Conservation (phyloP, 1,140 invertebrate genomes). For the Mactra quadrangularis region DNA sequence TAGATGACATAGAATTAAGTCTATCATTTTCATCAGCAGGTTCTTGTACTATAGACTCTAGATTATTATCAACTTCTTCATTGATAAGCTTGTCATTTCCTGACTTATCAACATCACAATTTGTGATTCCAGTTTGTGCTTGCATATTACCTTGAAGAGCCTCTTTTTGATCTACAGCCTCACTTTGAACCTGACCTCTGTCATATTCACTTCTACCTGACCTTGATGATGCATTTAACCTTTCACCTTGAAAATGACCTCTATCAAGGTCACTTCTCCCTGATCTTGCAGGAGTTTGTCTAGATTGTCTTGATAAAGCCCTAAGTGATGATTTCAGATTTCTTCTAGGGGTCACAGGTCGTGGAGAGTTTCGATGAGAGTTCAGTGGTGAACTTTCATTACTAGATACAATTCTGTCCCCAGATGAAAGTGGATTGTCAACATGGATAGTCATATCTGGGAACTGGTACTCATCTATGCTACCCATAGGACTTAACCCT, state of each 20-base stretch:
- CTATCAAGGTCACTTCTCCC: no score
- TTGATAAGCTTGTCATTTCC: no score
- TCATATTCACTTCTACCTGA: neutral
- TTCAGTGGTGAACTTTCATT: constrained; percentile 15
- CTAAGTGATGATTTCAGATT: constrained; percentile 12
- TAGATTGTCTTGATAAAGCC: constrained; percentile 26
- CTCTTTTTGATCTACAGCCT: neutral
- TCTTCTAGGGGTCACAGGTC: neutral
- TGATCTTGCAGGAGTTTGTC: neutral
- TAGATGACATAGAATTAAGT: neutral
- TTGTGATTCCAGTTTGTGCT: neutral
- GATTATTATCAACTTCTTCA: no score
- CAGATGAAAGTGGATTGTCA: neutral
- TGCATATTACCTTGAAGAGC: neutral
- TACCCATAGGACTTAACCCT: neutral
- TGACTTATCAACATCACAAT: no score
- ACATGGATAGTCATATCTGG: constrained; percentile 43
- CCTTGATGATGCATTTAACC: neutral
- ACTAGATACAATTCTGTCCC: neutral
- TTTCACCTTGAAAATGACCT: neutral
- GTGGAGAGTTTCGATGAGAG: constrained; percentile 49
- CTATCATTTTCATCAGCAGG: neutral
- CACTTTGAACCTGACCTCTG: constrained; percentile 8
- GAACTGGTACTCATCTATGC: neutral
- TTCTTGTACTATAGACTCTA: neutral